These are phyloP conservation scores for Melinaea marsaeus DNA, from an alignment of 2,888 invertebrate genomes.

Conservation along the genomic window DNA sequence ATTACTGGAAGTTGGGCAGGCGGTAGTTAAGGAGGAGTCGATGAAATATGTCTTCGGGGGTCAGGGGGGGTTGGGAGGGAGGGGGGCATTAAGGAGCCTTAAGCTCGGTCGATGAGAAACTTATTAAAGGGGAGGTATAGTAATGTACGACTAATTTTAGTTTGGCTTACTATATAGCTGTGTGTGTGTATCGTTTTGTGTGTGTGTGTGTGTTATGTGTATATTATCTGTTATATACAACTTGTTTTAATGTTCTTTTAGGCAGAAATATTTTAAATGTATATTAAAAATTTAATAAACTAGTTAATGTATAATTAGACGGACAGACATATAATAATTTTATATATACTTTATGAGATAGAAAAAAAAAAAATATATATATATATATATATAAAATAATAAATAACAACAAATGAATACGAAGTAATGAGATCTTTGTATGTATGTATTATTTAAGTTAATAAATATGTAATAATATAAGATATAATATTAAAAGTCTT, in stretches of 20 bases:
- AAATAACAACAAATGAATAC: no score
- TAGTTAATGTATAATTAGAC: no score
- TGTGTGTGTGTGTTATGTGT: background rate
- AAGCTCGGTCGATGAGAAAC: slow-evolving; percentile 64
- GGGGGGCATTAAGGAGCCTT: slow-evolving; percentile 65
- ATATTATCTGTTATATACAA: background rate
- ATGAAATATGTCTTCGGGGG: slow-evolving; percentile 76
- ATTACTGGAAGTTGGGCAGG: slow-evolving; percentile 64
- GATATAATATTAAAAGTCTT: background rate
- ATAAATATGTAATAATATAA: no score
- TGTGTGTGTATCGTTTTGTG: background rate
- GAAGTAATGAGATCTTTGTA: no score
- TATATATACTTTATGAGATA: no score
- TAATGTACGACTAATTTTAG: slow-evolving; percentile 38
- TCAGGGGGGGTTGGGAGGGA: slow-evolving; percentile 37
- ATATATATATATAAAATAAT: no score
- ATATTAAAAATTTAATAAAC: no score
- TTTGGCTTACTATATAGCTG: slow-evolving; percentile 24
- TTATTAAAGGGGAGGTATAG: slow-evolving; percentile 52
- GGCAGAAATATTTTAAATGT: no score
- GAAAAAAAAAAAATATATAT: no score
- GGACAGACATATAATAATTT: no score
- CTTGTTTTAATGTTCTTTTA: background rate
- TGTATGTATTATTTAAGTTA: no score
- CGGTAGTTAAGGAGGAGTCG: slow-evolving; percentile 67